These are phyloP conservation scores for Cacatua alba DNA, from an alignment of 2,113 vertebrate species.

Conservation along the genomic window DNA sequence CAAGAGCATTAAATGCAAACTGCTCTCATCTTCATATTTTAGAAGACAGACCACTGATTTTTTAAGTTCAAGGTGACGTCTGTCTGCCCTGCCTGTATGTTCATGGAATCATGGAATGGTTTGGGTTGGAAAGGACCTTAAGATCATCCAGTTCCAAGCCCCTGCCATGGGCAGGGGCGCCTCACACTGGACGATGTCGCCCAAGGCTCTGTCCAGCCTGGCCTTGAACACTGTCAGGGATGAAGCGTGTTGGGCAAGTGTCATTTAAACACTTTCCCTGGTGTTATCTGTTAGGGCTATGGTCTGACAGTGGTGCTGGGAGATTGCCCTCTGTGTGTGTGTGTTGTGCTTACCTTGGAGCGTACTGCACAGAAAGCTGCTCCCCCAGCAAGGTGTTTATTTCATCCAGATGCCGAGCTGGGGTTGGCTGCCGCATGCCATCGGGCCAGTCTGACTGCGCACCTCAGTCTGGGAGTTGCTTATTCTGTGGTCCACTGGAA, in stretches of 20 bases:
- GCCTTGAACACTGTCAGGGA: neutral
- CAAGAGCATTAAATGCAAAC: neutral
- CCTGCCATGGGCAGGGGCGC: neutral
- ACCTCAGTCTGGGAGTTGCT: slow-evolving; percentile 36
- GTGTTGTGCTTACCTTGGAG: slow-evolving; percentile 65
- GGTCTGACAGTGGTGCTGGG: neutral
- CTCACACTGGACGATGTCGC: neutral
- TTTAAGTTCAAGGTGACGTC: neutral
- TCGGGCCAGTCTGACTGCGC: slow-evolving; percentile 49
- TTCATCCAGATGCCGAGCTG: slow-evolving; percentile 70
- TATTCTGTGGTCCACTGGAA: slow-evolving; percentile 22
- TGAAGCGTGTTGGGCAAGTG: neutral
- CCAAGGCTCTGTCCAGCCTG: neutral
- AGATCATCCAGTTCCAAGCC: neutral
- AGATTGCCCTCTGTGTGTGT: rapidly evolving
- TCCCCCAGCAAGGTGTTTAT: slow-evolving; percentile 66
- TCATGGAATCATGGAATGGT: neutral
- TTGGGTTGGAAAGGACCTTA: neutral
- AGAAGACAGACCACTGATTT: neutral
- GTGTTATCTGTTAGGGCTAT: neutral
- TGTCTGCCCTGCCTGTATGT: neutral
- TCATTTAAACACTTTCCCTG: neutral
- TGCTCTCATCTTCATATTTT: neutral
- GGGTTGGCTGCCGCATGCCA: slow-evolving; percentile 61
- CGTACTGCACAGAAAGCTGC: slow-evolving; percentile 67